phyloP scores from a whole-genome alignment of 1,140 invertebrate species.

The Cotesia typhae region DNA sequence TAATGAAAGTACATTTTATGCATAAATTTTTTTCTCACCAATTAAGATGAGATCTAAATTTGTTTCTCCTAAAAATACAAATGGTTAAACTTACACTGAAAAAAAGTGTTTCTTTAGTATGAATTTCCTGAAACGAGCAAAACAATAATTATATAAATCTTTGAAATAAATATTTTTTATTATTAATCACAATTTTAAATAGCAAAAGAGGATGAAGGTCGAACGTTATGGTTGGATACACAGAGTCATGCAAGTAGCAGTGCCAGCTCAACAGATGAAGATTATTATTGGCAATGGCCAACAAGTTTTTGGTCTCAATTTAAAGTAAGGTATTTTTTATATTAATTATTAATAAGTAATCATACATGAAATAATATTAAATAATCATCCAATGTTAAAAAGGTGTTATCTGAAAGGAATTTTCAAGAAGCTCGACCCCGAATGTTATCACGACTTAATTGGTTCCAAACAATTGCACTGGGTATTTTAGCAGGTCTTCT shows the following conservation, averaged over 20 bases:
- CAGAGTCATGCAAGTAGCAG: conserved; percentile 76
- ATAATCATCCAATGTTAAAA: too few species aligned
- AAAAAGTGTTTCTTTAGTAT: too few species aligned
- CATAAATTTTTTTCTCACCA: neutral
- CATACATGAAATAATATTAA: neutral
- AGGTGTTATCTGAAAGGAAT: conserved; percentile 79
- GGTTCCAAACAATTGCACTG: conserved; percentile 81
- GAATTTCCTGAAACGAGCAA: too few species aligned
- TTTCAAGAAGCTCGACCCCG: conserved; percentile 81
- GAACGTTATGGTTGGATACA: conserved; percentile 78
- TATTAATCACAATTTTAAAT: conserved; percentile 37
- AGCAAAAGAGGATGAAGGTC: conserved; percentile 73
- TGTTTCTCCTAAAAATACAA: too few species aligned
- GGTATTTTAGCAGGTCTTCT: conserved; percentile 79
- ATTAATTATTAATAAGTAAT: conserved; percentile 19
- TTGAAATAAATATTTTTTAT: conserved; percentile 9
- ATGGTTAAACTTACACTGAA: too few species aligned
- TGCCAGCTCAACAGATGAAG: conserved; percentile 70
- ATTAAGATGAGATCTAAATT: too few species aligned
- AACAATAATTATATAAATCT: neutral
- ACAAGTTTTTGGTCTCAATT: conserved; percentile 86
- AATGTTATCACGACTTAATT: conserved; percentile 84
- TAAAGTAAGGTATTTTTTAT: conserved; percentile 64
- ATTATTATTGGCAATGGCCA: conserved; percentile 75
- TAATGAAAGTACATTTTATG: neutral